Evolutionary conservation across 2,797 vertebrate genomes (phyloP).

Genomic region (Acipenser ruthenus): DNA sequence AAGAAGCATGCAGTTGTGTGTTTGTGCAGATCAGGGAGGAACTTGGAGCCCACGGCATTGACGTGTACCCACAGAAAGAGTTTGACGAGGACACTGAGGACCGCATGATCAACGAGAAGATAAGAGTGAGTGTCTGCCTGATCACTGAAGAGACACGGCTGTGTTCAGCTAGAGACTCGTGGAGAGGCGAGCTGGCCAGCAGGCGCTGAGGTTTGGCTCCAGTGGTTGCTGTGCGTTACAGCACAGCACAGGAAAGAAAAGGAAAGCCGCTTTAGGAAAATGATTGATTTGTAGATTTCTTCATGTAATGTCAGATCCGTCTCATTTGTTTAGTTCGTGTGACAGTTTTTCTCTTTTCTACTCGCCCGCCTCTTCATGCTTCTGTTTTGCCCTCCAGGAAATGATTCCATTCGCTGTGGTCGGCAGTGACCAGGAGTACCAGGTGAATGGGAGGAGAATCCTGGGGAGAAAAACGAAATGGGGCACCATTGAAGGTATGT

Average conservation of each 20-base stretch:
- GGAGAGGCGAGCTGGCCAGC: too few relatives aligned
- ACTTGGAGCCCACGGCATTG: constrained; percentile 68
- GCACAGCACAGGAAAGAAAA: not conserved
- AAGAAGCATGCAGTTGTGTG: constrained; percentile 1
- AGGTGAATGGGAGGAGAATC: constrained; percentile 75
- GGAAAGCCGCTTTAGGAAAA: not conserved
- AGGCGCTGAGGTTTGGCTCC: too few relatives aligned
- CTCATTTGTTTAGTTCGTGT: not conserved
- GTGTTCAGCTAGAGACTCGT: too few relatives aligned
- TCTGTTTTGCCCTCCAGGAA: constrained; percentile 48
- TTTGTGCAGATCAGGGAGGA: constrained; percentile 64
- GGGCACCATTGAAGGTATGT: constrained; percentile 79
- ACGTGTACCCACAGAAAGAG: constrained; percentile 75
- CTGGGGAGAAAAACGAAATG: constrained; percentile 80
- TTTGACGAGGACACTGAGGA: constrained; percentile 78
- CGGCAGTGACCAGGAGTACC: constrained; percentile 80
- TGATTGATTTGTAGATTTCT: too few relatives aligned
- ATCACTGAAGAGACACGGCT: too few relatives aligned
- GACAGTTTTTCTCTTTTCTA: not conserved
- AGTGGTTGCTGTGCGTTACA: too few relatives aligned
- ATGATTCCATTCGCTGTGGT: constrained; percentile 83
- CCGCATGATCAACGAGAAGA: constrained; percentile 71
- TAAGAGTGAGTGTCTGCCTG: constrained; percentile 54
- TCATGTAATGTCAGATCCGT: too few relatives aligned
- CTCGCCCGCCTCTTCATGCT: too few relatives aligned